These are phyloP conservation scores for Wasmannia auropunctata DNA, from an alignment of 1,140 invertebrate species.

Conservation along the genomic window DNA sequence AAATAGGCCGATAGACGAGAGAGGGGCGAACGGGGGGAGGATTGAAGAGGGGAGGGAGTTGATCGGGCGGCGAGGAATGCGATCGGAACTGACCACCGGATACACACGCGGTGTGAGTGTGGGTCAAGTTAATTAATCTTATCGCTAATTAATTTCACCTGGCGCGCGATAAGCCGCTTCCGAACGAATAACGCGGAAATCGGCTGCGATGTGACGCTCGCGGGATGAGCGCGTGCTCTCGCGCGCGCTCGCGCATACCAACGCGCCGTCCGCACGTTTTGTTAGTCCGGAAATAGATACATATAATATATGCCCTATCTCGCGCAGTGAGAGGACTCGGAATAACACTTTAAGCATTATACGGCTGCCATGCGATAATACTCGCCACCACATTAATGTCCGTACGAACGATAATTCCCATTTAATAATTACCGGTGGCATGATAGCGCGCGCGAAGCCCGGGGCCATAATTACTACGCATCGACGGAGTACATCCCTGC, in stretches of 20 bases:
- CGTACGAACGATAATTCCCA: conserved; percentile 70
- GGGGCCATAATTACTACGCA: conserved; percentile 69
- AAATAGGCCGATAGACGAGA: conserved; percentile 55
- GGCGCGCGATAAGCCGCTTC: conserved; percentile 56
- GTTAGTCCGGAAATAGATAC: conserved; percentile 33
- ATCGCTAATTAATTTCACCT: conserved; percentile 81
- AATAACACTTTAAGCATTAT: conserved; percentile 71
- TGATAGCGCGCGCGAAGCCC: conserved; percentile 70
- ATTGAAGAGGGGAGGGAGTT: neutral
- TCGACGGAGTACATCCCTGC: conserved; percentile 71
- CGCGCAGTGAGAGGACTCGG: conserved; percentile 58
- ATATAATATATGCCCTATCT: conserved; percentile 41
- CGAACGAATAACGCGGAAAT: conserved; percentile 61
- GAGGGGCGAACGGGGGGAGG: neutral
- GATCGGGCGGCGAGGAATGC: conserved; percentile 49
- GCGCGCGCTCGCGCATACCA: neutral
- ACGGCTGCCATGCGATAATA: conserved; percentile 70
- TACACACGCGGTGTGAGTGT: conserved; percentile 41
- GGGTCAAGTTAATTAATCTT: conserved; percentile 80
- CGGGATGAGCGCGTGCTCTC: neutral
- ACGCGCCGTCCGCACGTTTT: conserved; percentile 2
- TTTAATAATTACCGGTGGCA: conserved; percentile 72
- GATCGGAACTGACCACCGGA: conserved; percentile 62
- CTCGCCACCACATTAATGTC: conserved; percentile 72
- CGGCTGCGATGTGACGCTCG: conserved; percentile 24